These are phyloP conservation scores for Myripristis jacobus DNA, from an alignment of 2,797 vertebrate genomes.

Conservation along the genomic window DNA sequence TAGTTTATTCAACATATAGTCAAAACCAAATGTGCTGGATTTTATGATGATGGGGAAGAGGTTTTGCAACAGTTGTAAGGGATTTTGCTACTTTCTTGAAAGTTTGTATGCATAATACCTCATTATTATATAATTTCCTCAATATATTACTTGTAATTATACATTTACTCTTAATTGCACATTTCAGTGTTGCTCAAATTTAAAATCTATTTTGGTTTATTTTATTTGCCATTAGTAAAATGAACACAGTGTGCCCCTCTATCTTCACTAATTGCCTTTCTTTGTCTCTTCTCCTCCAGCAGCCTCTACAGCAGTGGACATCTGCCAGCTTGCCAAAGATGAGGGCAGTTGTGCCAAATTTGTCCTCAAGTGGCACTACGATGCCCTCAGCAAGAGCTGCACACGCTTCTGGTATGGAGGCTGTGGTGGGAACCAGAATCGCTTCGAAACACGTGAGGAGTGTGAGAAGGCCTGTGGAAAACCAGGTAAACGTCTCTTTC, in stretches of 20 bases:
- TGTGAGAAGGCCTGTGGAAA: slow-evolving; percentile 88
- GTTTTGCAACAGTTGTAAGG: background rate
- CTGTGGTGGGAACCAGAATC: slow-evolving; percentile 93
- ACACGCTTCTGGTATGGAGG: slow-evolving; percentile 95
- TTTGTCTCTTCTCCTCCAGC: slow-evolving; percentile 42
- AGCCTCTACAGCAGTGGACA: slow-evolving; percentile 66
- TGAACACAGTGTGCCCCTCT: background rate
- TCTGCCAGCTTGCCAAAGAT: slow-evolving; percentile 87
- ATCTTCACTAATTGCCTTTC: background rate
- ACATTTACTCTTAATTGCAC: slow-evolving; percentile 4
- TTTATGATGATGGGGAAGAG: slow-evolving; percentile 16
- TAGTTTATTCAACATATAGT: slow-evolving; percentile 13
- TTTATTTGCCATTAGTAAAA: background rate
- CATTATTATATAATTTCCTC: too few species aligned
- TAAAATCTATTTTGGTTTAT: background rate
- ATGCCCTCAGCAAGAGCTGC: slow-evolving; percentile 85
- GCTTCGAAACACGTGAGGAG: slow-evolving; percentile 88
- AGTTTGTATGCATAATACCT: background rate
- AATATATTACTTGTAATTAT: background rate
- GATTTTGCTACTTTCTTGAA: slow-evolving; percentile 22
- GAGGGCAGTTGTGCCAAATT: slow-evolving; percentile 89
- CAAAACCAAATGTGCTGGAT: slow-evolving; percentile 4
- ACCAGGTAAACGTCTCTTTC: slow-evolving; percentile 81
- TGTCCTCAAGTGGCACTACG: slow-evolving; percentile 90
- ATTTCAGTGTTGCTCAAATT: background rate